Percentiles rank a stretch among this genome's conserved stretches.
Evolutionary conservation across 2,888 invertebrate species (phyloP).

Genomic region (Pherbina coryleti): DNA sequence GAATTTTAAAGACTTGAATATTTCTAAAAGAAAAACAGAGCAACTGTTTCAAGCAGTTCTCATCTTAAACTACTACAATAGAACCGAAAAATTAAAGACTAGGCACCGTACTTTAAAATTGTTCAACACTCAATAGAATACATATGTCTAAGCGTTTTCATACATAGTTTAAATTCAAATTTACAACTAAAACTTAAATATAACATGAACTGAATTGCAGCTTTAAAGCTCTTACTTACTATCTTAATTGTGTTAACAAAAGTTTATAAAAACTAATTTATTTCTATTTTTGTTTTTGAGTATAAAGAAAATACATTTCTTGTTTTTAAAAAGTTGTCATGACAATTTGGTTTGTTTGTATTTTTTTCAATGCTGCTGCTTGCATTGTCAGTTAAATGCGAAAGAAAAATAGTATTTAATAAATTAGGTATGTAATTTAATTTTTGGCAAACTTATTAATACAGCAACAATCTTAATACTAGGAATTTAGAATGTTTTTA

Average conservation of each 20-base stretch:
- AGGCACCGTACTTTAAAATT: not conserved
- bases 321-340: too few relatives aligned
- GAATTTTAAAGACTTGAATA: not conserved
- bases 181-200: not conserved
- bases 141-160: too few relatives aligned
- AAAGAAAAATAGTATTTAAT: not conserved
- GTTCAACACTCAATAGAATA: too few relatives aligned
- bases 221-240: not conserved
- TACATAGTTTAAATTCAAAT: not conserved
- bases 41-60: not conserved
- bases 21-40: not conserved
- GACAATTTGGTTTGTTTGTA: too few relatives aligned
- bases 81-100: not conserved
- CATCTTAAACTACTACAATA: slow-evolving; percentile 3
- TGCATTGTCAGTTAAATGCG: too few relatives aligned
- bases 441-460: not conserved
- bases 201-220: not conserved
- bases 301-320: too few relatives aligned
- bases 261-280: not conserved
- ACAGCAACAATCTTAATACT: too few relatives aligned
- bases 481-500: not conserved
- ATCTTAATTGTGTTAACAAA: not conserved
- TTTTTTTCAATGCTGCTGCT: too few relatives aligned
- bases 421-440: not conserved
- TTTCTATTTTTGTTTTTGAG: not conserved